Conservation (phyloP, 2,888 invertebrate genomes). For the Oxytorus armatus region DNA sequence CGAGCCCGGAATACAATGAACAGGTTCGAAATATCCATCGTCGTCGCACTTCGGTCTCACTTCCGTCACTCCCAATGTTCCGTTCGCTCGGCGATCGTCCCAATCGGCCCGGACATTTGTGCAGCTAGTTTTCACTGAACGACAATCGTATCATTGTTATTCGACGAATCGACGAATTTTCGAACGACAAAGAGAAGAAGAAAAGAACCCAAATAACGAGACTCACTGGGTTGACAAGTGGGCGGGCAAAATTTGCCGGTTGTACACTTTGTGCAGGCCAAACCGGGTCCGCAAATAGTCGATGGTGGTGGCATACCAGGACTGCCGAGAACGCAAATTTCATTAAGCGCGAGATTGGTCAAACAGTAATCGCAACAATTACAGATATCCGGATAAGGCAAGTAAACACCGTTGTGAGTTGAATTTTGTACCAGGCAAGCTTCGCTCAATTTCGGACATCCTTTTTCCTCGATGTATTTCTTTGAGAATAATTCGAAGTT, state of each 20-base stretch:
- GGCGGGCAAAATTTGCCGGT: constrained; percentile 77
- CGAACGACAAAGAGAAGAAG: too few species aligned
- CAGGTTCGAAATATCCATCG: constrained; percentile 87
- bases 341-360: constrained; percentile 85
- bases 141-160: not conserved
- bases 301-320: constrained; percentile 86
- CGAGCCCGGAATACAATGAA: constrained; percentile 88
- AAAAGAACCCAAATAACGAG: too few species aligned
- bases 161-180: not conserved
- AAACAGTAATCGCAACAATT: constrained; percentile 88
- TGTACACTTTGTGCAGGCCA: constrained; percentile 86
- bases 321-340: constrained; percentile 85
- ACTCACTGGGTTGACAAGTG: constrained; percentile 86
- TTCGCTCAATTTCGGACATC: constrained; percentile 83
- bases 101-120: constrained; percentile 83
- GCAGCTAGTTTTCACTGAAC: constrained; percentile 79
- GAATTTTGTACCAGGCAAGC: constrained; percentile 86
- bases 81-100: constrained; percentile 84
- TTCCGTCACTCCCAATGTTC: constrained; percentile 86
- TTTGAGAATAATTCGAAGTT: constrained; percentile 12
- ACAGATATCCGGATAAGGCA: constrained; percentile 87
- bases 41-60: constrained; percentile 87
- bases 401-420: constrained; percentile 86
- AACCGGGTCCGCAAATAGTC: constrained; percentile 87
- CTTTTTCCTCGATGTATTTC: constrained; percentile 74